Evolutionary conservation across 2,797 vertebrate genomes (phyloP), one percentile per base, ranked within the genome.

Genomic region (Meriones psammophilus): DNA sequence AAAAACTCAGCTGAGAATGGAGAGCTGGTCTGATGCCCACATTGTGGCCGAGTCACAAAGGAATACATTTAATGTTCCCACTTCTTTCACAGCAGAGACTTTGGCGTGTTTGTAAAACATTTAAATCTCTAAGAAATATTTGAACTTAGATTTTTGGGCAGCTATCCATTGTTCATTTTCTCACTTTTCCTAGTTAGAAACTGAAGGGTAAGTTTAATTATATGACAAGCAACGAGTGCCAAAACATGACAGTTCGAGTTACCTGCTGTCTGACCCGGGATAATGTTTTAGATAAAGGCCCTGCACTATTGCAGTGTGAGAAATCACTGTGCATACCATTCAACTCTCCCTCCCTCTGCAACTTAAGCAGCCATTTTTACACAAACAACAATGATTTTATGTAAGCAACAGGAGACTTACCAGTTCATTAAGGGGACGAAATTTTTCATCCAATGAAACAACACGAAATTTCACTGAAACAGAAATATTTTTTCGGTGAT

Each of bases 391-490:
- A 50, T 50, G 50, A 50, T 73, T 88, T 85, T 90, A 62, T 24
- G 33, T 78, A 66, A 66, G 58, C 64, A 88, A 22, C 5, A 71
- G 18, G 14, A 94, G 10, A 90, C 98, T 97, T 96, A 99, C 98
- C 98, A 98, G 95, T 77, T 98, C 98, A 88, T 98, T 97, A 90
- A 97, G 26, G 0, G 99, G 98, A 86, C 96, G 97, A 78, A 99
- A 98, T 30, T 98, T 97, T 56, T 97, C 97, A 97, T 99, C 98
- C 98, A 99, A 68, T 1, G 98, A 98, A 66, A 99, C 50, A 42
- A 99, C 97, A 97, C 99, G 99, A 97, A 99, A 99, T 30, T 98
- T 96, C 87, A 99, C 99, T 99, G 98, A 91, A 96, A 98, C 50
- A 97, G 96, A 92, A 94, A 98, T 97, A 96, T 94, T 92, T 96